These are phyloP conservation scores for Pantherophis guttatus DNA, from an alignment of 2,113 vertebrate species.

Conservation along the genomic window DNA sequence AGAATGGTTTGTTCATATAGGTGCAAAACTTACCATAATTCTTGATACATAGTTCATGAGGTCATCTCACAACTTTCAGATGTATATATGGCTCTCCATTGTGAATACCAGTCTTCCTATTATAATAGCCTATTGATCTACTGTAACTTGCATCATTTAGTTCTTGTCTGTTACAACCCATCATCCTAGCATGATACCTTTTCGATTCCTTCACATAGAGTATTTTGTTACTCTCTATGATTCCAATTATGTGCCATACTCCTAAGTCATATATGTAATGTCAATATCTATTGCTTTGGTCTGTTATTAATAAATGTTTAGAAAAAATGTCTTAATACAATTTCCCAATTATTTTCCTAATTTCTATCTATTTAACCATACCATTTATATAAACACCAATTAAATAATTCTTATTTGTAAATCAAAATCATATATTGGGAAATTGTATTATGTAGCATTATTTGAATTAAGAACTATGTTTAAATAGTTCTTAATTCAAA, in stretches of 20 bases:
- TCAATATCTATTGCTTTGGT: not conserved
- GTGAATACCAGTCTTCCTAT: not conserved
- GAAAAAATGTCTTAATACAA: not conserved
- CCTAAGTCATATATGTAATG: not conserved
- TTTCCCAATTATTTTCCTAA: too few species aligned
- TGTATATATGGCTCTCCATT: not conserved
- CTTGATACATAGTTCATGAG: not conserved
- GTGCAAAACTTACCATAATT: not conserved
- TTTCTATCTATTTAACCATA: too few species aligned
- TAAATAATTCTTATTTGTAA: too few species aligned
- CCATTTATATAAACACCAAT: too few species aligned
- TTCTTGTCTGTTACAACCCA: not conserved
- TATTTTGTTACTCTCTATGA: not conserved
- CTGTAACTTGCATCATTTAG: not conserved
- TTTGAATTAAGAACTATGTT: too few species aligned
- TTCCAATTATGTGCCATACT: not conserved
- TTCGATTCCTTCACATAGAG: not conserved
- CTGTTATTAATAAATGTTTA: not conserved
- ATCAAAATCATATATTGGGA: too few species aligned
- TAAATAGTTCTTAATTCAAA: too few species aligned
- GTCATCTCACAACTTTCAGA: not conserved
- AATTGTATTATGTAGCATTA: too few species aligned
- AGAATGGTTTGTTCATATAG: not conserved
- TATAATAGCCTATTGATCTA: not conserved
- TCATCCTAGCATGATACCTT: not conserved